phyloP scores from a whole-genome alignment of 2,113 vertebrate species.

The Platichthys flesus region DNA sequence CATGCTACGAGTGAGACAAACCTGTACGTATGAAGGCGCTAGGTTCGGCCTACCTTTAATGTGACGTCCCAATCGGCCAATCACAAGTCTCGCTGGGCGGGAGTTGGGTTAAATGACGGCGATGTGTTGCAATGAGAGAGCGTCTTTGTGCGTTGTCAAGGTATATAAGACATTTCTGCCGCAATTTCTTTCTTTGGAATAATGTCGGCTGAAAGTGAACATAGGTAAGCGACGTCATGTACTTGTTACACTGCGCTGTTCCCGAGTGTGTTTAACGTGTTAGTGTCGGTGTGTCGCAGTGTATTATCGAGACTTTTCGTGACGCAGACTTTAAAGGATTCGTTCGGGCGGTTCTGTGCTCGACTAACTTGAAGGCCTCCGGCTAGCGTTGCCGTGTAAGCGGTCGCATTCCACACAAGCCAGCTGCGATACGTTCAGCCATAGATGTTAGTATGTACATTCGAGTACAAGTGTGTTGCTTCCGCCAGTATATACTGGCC shows the following conservation, averaged over 20 bases:
- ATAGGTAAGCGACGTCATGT: slow-evolving; percentile 73
- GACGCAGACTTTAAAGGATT: background rate
- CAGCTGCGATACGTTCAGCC: too few relatives aligned
- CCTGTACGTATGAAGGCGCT: background rate
- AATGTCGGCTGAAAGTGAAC: slow-evolving; percentile 86
- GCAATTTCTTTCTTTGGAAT: slow-evolving; percentile 81
- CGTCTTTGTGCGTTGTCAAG: slow-evolving; percentile 41
- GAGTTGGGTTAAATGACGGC: slow-evolving; percentile 64
- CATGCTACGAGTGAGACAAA: background rate
- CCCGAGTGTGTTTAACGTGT: accelerated
- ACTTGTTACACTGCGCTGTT: background rate
- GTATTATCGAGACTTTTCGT: too few relatives aligned
- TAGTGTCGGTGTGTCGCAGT: too few relatives aligned
- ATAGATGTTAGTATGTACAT: too few relatives aligned
- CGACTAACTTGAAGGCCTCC: background rate
- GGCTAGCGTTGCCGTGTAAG: too few relatives aligned
- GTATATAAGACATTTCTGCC: slow-evolving; percentile 81
- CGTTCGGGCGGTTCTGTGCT: background rate
- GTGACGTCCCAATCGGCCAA: slow-evolving; percentile 39
- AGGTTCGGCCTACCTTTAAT: slow-evolving; percentile 11
- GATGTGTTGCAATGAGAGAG: slow-evolving; percentile 67
- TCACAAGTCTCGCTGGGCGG: slow-evolving; percentile 43
- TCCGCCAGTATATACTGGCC: background rate
- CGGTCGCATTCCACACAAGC: too few relatives aligned
- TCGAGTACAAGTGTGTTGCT: background rate